A percentile compares a stretch with the other conserved stretches of the same genome.
phyloP scores from a whole-genome alignment of 2,797 vertebrate species.

The Halcyon leucocephala region DNA sequence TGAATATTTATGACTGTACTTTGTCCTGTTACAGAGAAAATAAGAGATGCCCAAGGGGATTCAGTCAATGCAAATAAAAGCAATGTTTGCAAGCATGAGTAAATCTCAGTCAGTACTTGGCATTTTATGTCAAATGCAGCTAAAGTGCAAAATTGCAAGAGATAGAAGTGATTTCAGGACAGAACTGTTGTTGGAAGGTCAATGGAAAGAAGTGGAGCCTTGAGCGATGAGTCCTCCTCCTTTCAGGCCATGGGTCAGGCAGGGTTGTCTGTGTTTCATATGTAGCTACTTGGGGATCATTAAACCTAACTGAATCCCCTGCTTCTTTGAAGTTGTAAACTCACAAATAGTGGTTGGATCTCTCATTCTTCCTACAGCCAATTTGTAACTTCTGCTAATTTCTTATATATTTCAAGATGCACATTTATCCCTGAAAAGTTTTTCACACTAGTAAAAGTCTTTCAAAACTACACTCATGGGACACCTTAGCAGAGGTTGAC shows the following conservation, averaged over 20 bases:
- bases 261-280: not conserved
- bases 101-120: conserved; percentile 25
- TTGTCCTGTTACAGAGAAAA: conserved; percentile 30
- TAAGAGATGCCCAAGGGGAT: conserved; percentile 48
- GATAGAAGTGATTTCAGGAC: conserved; percentile 24
- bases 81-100: conserved; percentile 56
- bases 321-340: not conserved
- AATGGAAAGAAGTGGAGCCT: conserved; percentile 3
- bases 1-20: conserved; percentile 5
- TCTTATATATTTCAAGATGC: not conserved
- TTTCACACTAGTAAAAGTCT: not conserved
- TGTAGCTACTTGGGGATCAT: not conserved
- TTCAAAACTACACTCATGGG: not conserved
- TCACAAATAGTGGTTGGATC: not conserved
- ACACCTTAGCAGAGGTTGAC: not conserved
- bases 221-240: not conserved
- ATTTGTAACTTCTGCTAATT: not conserved
- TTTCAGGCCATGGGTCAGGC: not conserved
- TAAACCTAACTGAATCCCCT: not conserved
- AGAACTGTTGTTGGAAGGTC: conserved; percentile 17
- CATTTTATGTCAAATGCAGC: conserved; percentile 50
- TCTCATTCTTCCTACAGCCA: not conserved
- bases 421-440: not conserved
- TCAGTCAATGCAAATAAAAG: conserved; percentile 56
- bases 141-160: not conserved